Conservation (phyloP, 2,797 vertebrate genomes). For the Crenichthys baileyi region DNA sequence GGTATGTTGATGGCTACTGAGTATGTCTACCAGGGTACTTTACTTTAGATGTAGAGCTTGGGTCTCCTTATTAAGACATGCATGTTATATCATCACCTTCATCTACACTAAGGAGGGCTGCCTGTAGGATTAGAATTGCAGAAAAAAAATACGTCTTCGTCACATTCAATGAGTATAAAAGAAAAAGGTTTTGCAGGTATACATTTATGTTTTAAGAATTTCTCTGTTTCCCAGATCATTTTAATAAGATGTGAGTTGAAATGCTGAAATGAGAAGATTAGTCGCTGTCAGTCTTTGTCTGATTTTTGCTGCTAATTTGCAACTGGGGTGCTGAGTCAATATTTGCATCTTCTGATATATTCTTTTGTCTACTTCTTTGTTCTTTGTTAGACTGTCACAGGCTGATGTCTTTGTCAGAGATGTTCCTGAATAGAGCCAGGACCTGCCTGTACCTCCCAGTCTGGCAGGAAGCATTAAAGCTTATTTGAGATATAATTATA, state of each 20-base stretch:
- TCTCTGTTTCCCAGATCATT: slow-evolving; percentile 25
- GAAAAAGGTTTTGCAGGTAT: slow-evolving; percentile 20
- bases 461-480: slow-evolving; percentile 20
- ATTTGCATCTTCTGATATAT: slow-evolving; percentile 75
- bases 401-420: slow-evolving; percentile 70
- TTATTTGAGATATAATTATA: slow-evolving; percentile 35
- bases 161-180: slow-evolving; percentile 12
- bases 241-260: not conserved
- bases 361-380: slow-evolving; percentile 54
- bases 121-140: slow-evolving; percentile 20
- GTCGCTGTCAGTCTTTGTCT: slow-evolving; percentile 50
- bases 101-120: slow-evolving; percentile 1
- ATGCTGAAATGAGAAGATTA: slow-evolving; percentile 58
- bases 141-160: slow-evolving; percentile 2
- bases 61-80: not conserved
- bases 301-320: slow-evolving; percentile 66
- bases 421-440: slow-evolving; percentile 43
- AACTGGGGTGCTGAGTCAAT: slow-evolving; percentile 70
- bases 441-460: slow-evolving; percentile 8
- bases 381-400: slow-evolving; percentile 77
- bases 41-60: not conserved
- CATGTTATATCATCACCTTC: slow-evolving; percentile 1
- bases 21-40: not conserved
- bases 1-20: not conserved
- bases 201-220: slow-evolving; percentile 32